Evolutionary conservation across 2,113 vertebrate species (phyloP), one percentile per base, ranked within the genome.

Genomic region (Agapornis roseicollis): DNA sequence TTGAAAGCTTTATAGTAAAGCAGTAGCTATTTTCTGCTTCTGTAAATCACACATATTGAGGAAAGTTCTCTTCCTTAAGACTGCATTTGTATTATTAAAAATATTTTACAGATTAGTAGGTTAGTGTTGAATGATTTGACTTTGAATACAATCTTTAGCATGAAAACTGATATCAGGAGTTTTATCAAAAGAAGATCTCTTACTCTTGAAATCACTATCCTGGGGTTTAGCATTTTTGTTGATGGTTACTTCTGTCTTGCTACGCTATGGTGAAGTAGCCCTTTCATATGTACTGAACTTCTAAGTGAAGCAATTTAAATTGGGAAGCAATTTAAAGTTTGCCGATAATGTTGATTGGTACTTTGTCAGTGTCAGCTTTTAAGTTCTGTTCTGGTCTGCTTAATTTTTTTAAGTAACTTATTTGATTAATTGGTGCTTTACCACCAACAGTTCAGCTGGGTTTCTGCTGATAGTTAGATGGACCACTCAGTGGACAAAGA

Each of bases 341-440:
- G 82, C 85, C 90, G 90, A 95, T 96, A 96, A 90, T 3, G 5
- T 91, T 94, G 93, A 97, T 96, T 96, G 64, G 55, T 91, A 63
- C 60, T 91, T 89, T 78, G 76, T 91, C 82, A 93, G 76, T 78
- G 85, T 90, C 95, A 80, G 76, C 68, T 96, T 91, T 93, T 96
- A 96, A 96, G 91, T 91, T 91, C 80, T 94, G 90, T 96, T 96
- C 88, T 96, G 85, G 82, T 96, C 88, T 92, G 69, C 72, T 94
- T 97, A 94, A 95, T 91, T 94, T 95, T 95, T 94, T 96, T 64
- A 91, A 94, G 88, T 90, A 92, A 88, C 64, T 94, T 91, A 84
- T 93, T 96, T 95, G 93, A 95, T 94, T 96, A 96, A 96, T 42
- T 78, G 81, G 93, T 94, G 90, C 29, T 91, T 96, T 91, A 80